A percentile compares a stretch with the other conserved stretches of the same genome.
Conservation (phyloP, 1,140 invertebrate species). For the Eulimnadia texana region DNA sequence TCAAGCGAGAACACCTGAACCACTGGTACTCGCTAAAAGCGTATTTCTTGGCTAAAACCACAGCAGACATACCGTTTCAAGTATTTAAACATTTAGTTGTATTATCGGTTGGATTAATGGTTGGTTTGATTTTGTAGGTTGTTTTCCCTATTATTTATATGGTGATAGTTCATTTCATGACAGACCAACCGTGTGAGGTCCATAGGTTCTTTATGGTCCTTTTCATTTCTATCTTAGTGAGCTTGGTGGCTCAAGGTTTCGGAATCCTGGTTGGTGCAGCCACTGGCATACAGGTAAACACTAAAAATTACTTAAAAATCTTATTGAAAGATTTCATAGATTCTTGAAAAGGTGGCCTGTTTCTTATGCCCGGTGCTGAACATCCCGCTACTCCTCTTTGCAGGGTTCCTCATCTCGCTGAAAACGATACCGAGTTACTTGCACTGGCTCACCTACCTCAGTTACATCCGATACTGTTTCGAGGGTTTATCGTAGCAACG, state of each 20-base stretch:
- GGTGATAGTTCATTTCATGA: conserved; percentile 72
- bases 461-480: conserved; percentile 79
- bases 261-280: conserved; percentile 74
- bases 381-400: conserved; percentile 73
- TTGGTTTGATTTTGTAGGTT: conserved; percentile 20
- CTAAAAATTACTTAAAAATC: conserved; percentile 21
- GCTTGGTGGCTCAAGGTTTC: conserved; percentile 78
- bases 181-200: conserved; percentile 60
- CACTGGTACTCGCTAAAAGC: conserved; percentile 97
- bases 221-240: conserved; percentile 56
- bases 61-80: conserved; percentile 90
- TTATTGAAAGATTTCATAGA: conserved; percentile 24
- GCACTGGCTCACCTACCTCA: conserved; percentile 74
- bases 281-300: conserved; percentile 53
- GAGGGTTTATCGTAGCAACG: conserved; percentile 45
- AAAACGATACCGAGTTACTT: conserved; percentile 67
- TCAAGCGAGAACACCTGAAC: conserved; percentile 86
- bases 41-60: conserved; percentile 86
- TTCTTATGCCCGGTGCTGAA: conserved; percentile 78
- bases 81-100: conserved; percentile 26
- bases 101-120: background rate
- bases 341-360: conserved; percentile 58
- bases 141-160: conserved; percentile 34
- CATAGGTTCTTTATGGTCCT: conserved; percentile 66
- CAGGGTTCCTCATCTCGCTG: conserved; percentile 75